Evolutionary conservation across 2,888 invertebrate species (phyloP), one percentile per base, ranked within the genome.

Genomic region (Rotaria socialis): DNA sequence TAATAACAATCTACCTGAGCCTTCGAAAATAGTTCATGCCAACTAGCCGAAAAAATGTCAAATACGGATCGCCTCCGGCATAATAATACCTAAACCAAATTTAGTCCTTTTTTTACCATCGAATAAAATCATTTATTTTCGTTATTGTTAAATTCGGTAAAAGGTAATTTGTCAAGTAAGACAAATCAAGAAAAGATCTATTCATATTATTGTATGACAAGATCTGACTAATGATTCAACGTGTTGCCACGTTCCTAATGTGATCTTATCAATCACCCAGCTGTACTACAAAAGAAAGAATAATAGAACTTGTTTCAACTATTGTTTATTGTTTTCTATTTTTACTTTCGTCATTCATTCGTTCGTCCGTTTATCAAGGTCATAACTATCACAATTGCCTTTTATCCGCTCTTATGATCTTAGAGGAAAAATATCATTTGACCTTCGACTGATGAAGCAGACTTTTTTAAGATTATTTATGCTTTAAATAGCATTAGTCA

Each of bases 11-110:
- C 74, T 74, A 80, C 80, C 80, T 80, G 80, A 47, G 80, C 10
- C 47, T 80, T 80, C 11, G 7, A 47, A 80, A 80, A 80, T n/a
- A 47, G 10, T n/a, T 80, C 80, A 80, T 47, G 24, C 80, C 80
- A 80, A 47, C 80, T 47, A 80, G 80, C 47, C 22, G 80, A 24
- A 24, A 80, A 47, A 47, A 19, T 47, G 22, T 80, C 47, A 14
- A 80, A 80, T 47, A 80, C 80, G 4, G 80, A 41, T 41, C n/a
- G 74, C 22, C 22, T 41, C 11, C 22, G 80, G n/a, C 47, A 47
- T 14, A 47, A 47, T 24, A n/a, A 35, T 6, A 35, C 35, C 67
- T 67, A 67, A 67, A 67, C 67, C 35, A 67, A 67, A 67, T 67
- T 67, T 35, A 67, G n/a, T 50, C 50, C 14, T 50, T 14, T 8